phyloP scores from a whole-genome alignment of 2,888 invertebrate species.

The Ectemnius cavifrons region DNA sequence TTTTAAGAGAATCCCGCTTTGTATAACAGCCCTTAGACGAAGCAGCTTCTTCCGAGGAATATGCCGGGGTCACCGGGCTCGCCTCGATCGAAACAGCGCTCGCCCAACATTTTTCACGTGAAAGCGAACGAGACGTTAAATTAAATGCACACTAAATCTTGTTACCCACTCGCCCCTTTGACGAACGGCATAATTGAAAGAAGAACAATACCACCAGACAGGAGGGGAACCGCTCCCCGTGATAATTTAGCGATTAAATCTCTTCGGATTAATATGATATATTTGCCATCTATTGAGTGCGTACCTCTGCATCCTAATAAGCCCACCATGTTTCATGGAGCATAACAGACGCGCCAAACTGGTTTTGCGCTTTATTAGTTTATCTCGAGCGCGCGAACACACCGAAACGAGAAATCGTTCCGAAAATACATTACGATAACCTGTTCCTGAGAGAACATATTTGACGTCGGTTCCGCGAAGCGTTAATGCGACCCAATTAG shows the following conservation, averaged over 20 bases:
- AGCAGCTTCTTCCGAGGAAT: constrained; percentile 35
- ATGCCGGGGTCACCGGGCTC: constrained; percentile 33
- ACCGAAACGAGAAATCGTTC: constrained; percentile 46
- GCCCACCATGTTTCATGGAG: constrained; percentile 26
- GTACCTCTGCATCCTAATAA: constrained; percentile 14
- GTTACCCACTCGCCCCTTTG: constrained; percentile 1
- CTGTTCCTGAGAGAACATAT: constrained; percentile 36
- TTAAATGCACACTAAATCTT: constrained; percentile 30
- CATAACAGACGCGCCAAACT: constrained; percentile 46
- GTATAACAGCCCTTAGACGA: constrained; percentile 60
- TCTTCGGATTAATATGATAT: constrained; percentile 48
- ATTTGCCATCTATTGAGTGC: constrained; percentile 20
- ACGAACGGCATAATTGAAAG: constrained; percentile 9
- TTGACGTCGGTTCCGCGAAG: constrained; percentile 26
- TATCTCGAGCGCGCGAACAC: constrained; percentile 30
- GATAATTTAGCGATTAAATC: constrained; percentile 26
- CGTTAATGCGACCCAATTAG: constrained; percentile 45
- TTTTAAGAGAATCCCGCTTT: constrained; percentile 66
- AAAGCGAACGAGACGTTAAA: constrained; percentile 36
- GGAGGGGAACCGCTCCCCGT: constrained; percentile 5
- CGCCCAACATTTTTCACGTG: constrained; percentile 51
- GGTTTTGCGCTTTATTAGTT: constrained; percentile 48
- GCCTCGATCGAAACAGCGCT: constrained; percentile 39
- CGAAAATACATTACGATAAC: constrained; percentile 31
- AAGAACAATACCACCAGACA: neutral